Conservation (phyloP, 1,140 invertebrate species). For the Vanessa tameamea region DNA sequence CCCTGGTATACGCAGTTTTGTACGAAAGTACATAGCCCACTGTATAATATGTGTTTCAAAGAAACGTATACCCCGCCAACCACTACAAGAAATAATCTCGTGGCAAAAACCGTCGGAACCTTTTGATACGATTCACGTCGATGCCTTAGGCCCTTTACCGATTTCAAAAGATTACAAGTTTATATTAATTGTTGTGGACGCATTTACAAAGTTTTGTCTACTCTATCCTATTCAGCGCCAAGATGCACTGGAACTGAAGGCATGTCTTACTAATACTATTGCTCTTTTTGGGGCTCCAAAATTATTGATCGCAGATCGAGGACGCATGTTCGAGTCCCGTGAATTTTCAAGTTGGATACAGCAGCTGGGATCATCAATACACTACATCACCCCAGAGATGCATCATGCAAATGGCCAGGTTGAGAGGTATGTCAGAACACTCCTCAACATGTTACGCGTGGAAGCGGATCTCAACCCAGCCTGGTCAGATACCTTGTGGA, state of each 20-base stretch:
- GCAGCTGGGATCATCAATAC: conserved; percentile 19
- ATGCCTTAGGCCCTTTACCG: conserved; percentile 44
- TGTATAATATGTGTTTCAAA: conserved; percentile 29
- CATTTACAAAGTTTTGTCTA: conserved; percentile 33
- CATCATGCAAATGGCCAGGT: conserved; percentile 24
- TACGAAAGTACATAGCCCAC: conserved; percentile 39
- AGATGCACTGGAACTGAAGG: conserved; percentile 12
- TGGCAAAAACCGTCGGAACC: conserved; percentile 40
- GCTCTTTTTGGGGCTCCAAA: conserved; percentile 27
- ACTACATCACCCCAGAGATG: conserved; percentile 36
- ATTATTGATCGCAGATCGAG: conserved; percentile 10
- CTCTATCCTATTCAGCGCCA: conserved; percentile 20
- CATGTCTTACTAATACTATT: conserved; percentile 11
- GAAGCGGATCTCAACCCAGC: background rate
- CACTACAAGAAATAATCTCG: conserved; percentile 31
- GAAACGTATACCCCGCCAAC: conserved; percentile 30
- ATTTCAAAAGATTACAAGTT: conserved; percentile 33
- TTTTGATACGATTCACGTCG: conserved; percentile 42
- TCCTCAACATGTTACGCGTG: conserved; percentile 24
- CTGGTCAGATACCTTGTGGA: conserved; percentile 24
- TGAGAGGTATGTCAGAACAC: conserved; percentile 19
- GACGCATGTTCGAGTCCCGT: conserved; percentile 25
- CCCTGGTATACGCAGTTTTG: conserved; percentile 38
- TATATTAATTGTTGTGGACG: conserved; percentile 8
- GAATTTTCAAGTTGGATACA: background rate